These are phyloP conservation scores for Enteromius radiatus DNA, from an alignment of 2,797 vertebrate species.

Conservation along the genomic window DNA sequence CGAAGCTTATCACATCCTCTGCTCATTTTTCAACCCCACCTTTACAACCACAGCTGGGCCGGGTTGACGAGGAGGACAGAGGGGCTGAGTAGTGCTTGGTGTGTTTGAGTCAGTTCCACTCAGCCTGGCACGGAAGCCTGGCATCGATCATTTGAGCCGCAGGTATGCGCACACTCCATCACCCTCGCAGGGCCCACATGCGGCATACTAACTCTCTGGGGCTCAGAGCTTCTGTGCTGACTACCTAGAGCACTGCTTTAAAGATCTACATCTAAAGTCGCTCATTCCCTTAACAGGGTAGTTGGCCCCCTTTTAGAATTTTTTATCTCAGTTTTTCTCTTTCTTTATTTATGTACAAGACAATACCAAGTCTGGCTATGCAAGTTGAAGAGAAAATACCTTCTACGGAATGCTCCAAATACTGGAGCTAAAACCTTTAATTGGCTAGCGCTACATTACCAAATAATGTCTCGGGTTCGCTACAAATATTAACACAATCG, in stretches of 20 bases:
- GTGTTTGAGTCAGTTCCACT: conserved; percentile 56
- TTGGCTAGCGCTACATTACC: not conserved
- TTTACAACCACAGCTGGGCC: conserved; percentile 58
- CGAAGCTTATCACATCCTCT: conserved; percentile 50
- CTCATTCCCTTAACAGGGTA: conserved; percentile 13
- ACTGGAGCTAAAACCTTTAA: not conserved
- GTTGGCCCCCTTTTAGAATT: conserved; percentile 22
- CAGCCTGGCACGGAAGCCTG: conserved; percentile 51
- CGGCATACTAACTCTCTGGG: conserved; percentile 38
- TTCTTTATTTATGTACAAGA: not conserved
- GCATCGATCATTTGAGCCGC: conserved; percentile 60
- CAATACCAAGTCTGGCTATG: not conserved
- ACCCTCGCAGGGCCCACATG: conserved; percentile 44
- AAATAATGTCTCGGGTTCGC: too few species aligned
- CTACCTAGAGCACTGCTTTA: conserved; percentile 19
- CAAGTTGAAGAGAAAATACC: not conserved
- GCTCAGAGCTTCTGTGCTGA: conserved; percentile 18
- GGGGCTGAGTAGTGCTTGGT: conserved; percentile 44
- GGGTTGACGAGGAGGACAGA: conserved; percentile 46
- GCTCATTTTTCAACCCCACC: conserved; percentile 63
- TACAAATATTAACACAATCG: too few species aligned
- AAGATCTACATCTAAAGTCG: conserved; percentile 25
- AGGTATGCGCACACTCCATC: conserved; percentile 55
- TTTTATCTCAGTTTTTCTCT: not conserved
- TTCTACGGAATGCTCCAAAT: not conserved